Percentiles rank a stretch among this genome's conserved stretches.
phyloP scores from a whole-genome alignment of 1,140 invertebrate species.

The Caerostris extrusa region DNA sequence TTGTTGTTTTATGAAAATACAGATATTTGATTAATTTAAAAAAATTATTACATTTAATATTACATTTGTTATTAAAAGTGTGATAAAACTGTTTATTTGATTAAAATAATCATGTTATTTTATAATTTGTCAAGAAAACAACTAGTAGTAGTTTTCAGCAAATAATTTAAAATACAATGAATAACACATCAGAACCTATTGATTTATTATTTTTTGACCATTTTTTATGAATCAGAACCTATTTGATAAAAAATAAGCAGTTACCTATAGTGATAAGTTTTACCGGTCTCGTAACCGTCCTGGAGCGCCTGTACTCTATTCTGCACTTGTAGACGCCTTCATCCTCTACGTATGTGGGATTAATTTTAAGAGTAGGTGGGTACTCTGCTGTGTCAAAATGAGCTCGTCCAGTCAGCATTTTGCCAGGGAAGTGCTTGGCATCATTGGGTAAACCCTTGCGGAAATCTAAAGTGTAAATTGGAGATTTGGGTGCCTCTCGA shows the following conservation, averaged over 20 bases:
- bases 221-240: no score
- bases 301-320: slow-evolving; percentile 94
- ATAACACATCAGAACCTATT: no score
- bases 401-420: slow-evolving; percentile 60
- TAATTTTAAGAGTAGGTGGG: slow-evolving; percentile 85
- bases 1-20: no score
- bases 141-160: no score
- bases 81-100: no score
- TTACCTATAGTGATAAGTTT: slow-evolving; percentile 95
- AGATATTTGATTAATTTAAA: no score
- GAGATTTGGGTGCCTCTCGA: slow-evolving; percentile 84
- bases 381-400: slow-evolving; percentile 71
- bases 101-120: no score
- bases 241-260: slow-evolving; percentile 80
- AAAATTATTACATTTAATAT: no score
- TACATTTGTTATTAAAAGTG: no score
- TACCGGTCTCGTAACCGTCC: slow-evolving; percentile 93
- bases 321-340: slow-evolving; percentile 93
- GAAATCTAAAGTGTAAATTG: slow-evolving; percentile 78
- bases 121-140: no score
- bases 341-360: slow-evolving; percentile 89
- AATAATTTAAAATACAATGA: no score
- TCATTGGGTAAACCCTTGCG: slow-evolving; percentile 66
- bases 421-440: slow-evolving; percentile 78
- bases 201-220: no score